Percentiles rank a stretch among this genome's conserved stretches.
phyloP scores from a whole-genome alignment of 2,888 invertebrate genomes.

The Spodoptera exigua region DNA sequence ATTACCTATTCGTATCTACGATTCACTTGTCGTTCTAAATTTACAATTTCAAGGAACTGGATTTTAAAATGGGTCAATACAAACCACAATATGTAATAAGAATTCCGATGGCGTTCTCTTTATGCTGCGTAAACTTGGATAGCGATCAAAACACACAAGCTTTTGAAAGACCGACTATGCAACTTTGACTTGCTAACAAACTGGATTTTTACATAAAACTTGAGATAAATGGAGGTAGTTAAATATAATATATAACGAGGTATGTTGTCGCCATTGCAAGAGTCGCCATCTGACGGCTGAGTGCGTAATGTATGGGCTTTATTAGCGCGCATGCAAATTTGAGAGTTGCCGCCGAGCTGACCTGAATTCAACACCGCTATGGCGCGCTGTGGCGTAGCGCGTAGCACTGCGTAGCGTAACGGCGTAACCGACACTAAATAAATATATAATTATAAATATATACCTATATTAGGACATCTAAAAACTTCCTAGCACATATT shows the following conservation, averaged over 20 bases:
- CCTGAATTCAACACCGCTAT: constrained; percentile 65
- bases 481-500: constrained; percentile 18
- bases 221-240: constrained; percentile 24
- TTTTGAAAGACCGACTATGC: constrained; percentile 29
- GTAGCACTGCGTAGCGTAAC: constrained; percentile 65
- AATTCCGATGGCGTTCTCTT: constrained; percentile 25
- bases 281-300: constrained; percentile 25
- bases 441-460: neutral
- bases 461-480: constrained; percentile 40
- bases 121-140: constrained; percentile 2
- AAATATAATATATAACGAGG: constrained; percentile 27
- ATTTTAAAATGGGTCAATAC: constrained; percentile 40
- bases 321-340: constrained; percentile 71
- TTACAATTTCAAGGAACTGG: constrained; percentile 29
- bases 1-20: constrained; percentile 18
- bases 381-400: constrained; percentile 41
- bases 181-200: constrained; percentile 43
- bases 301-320: constrained; percentile 26
- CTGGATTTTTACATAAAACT: constrained; percentile 38
- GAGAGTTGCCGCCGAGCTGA: constrained; percentile 65
- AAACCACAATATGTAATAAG: constrained; percentile 34
- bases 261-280: constrained; percentile 26
- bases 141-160: constrained; percentile 23
- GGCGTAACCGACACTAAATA: constrained; percentile 37
- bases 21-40: constrained; percentile 26